Evolutionary conservation across 2,888 invertebrate genomes (phyloP).

Genomic region (Asteroscopus sphinx): DNA sequence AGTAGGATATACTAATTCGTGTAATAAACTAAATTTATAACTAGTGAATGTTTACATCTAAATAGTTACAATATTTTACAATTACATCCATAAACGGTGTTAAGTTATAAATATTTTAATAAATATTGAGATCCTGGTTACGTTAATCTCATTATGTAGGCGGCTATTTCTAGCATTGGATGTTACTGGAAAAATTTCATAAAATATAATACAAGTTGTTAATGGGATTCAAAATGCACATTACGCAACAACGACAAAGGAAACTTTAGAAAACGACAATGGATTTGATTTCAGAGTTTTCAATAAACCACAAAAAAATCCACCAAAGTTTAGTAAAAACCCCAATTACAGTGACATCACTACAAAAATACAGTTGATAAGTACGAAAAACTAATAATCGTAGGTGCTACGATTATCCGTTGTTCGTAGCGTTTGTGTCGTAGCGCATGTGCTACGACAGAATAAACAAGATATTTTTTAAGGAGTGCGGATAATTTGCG

Average conservation of each 20-base stretch:
- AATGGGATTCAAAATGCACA: neutral
- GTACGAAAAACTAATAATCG: neutral
- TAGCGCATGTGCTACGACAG: conserved; percentile 29
- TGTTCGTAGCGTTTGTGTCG: conserved; percentile 45
- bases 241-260: conserved; percentile 9
- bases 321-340: no score
- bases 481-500: no score
- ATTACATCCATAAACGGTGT: conserved; percentile 65
- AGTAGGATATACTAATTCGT: conserved; percentile 71
- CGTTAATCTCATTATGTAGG: conserved; percentile 83
- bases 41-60: conserved; percentile 65
- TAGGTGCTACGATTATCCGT: no score
- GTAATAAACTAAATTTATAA: conserved; percentile 67
- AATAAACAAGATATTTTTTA: no score
- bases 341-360: no score
- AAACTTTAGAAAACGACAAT: neutral
- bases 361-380: no score
- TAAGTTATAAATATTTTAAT: conserved; percentile 80
- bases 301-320: no score
- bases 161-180: conserved; percentile 58
- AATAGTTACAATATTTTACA: conserved; percentile 78
- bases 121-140: conserved; percentile 87
- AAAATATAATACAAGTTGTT: conserved; percentile 11
- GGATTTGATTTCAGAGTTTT: no score
- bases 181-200: conserved; percentile 22